phyloP scores from a whole-genome alignment of 2,888 invertebrate genomes.

The Patella caerulea region DNA sequence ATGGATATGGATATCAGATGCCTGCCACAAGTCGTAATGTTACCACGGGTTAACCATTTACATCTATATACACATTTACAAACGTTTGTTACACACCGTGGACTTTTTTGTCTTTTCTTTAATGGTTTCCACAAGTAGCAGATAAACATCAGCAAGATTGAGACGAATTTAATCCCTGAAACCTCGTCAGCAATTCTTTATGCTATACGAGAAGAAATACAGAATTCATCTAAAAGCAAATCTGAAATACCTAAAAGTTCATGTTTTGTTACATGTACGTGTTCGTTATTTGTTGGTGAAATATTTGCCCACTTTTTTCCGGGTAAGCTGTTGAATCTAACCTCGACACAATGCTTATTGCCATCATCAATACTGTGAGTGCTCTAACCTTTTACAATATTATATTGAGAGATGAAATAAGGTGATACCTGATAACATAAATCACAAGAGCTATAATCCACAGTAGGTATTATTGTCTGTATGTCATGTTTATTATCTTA shows the following conservation, averaged over 20 bases:
- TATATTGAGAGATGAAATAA: no score
- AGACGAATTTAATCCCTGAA: neutral
- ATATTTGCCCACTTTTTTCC: no score
- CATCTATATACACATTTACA: neutral
- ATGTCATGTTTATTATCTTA: no score
- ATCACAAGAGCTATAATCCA: no score
- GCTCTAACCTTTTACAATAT: no score
- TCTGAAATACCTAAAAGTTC: neutral
- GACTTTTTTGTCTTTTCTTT: neutral
- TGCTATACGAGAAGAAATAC: neutral
- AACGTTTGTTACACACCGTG: neutral
- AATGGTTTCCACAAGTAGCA: neutral
- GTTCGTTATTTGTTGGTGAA: neutral
- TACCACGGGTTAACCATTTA: neutral
- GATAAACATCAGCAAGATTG: neutral
- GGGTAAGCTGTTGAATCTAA: no score
- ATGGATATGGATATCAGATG: constrained; percentile 2
- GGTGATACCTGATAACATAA: no score
- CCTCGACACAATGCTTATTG: no score
- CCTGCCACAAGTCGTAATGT: neutral
- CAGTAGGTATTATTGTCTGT: no score
- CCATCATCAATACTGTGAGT: no score
- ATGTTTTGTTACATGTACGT: neutral
- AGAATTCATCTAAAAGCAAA: neutral
- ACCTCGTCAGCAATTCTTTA: neutral